Percentiles rank a stretch among this genome's conserved stretches.
Evolutionary conservation across 1,140 invertebrate species (phyloP).

Genomic region (Ylistrum balloti): DNA sequence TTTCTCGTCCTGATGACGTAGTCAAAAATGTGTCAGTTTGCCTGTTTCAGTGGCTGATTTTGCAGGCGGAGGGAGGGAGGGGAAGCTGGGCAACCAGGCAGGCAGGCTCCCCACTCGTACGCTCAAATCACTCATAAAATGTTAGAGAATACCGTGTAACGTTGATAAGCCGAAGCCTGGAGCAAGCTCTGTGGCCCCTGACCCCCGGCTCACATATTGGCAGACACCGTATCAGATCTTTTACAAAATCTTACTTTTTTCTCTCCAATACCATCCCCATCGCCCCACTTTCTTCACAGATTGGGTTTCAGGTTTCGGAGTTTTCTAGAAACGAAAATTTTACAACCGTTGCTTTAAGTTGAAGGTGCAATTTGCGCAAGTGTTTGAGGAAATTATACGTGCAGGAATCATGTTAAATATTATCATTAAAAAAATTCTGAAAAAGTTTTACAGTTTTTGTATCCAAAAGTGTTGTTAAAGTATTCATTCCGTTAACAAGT

Average conservation of each 20-base stretch:
- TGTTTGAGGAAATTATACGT: not conserved
- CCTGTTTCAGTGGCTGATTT: slow-evolving; percentile 16
- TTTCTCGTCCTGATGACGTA: slow-evolving; percentile 25
- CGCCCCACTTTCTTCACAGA: slow-evolving; percentile 21
- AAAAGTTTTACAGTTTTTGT: too few relatives aligned
- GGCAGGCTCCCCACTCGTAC: slow-evolving; percentile 36
- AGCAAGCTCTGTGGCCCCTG: slow-evolving; percentile 30
- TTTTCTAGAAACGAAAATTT: slow-evolving; percentile 1
- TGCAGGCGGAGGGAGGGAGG: slow-evolving; percentile 22
- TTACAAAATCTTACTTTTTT: slow-evolving; percentile 40
- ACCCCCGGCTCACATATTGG: slow-evolving; percentile 30
- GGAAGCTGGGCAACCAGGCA: slow-evolving; percentile 29
- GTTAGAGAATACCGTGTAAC: slow-evolving; percentile 26
- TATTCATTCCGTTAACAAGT: too few relatives aligned
- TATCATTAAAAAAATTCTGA: not conserved
- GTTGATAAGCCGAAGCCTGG: slow-evolving; percentile 24
- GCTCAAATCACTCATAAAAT: slow-evolving; percentile 35
- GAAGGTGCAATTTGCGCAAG: not conserved
- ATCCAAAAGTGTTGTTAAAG: too few relatives aligned
- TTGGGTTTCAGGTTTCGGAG: slow-evolving; percentile 9
- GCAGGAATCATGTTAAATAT: not conserved
- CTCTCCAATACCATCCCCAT: slow-evolving; percentile 32
- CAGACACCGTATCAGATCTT: slow-evolving; percentile 37
- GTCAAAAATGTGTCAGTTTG: slow-evolving; percentile 38
- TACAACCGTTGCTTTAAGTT: not conserved